Base-by-base conservation (phyloP, 2,113 vertebrate genomes). In the Oryzias woworae region DNA sequence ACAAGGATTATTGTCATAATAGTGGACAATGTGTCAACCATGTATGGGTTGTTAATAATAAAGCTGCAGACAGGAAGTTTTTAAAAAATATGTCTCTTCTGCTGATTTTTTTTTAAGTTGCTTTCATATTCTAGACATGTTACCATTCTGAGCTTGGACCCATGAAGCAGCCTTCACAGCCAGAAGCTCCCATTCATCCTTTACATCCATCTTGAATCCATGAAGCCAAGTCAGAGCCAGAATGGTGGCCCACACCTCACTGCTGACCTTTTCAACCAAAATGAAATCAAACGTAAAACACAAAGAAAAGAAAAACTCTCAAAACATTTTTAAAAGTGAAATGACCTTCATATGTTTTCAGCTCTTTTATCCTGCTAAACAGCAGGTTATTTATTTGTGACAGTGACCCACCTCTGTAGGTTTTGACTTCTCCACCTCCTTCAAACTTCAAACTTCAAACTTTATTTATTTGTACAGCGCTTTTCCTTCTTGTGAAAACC, bases 141-240 rank as follows among this genome's bases (percentile, higher is more conserved):
- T 79, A 92, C 91, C 87, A 16, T 87, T 89, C 60, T 89, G 83
- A 54, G 81, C 71, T 49, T 36, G 58, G 12, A 93, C 78, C 92
- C 87, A 92, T 64, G 90, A 91, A 60, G 78, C 82, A 15, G 92
- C 89, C n/a, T 92, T 90, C 68, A 86, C 78, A 63, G 91, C 89
- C 85, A 92, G 69, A 66, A 94, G 75, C 75, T 93, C 87, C 93
- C 88, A 92, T 79, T 92, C 91, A 2, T 87, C 89, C 53, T 83
- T 78, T 46, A 66, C 56, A 36, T 89, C 82, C 43, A 49, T 65
- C 46, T 87, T 85, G 41, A 81, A 90, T 18, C 69, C 86, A 66
- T 94, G 81, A 15, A 94, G 91, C 94, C 94, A 95, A 24, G 94
- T 66, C 73, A 95, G 83, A 14, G 92, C 91, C 75, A 94, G 79